phyloP scores from a whole-genome alignment of 92 coral and sea anemone genomes.

The Diadumene lineata region DNA sequence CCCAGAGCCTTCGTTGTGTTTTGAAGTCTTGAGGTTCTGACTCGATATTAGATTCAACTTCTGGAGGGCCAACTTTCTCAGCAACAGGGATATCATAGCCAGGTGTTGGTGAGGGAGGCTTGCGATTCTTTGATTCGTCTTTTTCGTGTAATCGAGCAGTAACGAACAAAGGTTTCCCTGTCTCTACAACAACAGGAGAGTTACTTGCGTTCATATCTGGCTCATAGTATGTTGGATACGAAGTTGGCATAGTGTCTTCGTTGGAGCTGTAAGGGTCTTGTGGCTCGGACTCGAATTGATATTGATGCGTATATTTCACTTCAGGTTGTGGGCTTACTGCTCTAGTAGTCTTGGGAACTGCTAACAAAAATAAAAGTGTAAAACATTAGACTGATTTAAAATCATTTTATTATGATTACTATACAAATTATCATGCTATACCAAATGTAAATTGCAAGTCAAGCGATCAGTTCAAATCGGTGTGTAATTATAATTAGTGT shows the following conservation, averaged over 20 bases:
- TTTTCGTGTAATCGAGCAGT: constrained; percentile 32
- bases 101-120: constrained; percentile 10
- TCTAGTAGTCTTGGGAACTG: constrained; percentile 9
- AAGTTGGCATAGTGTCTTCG: constrained; percentile 21
- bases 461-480: too few relatives aligned
- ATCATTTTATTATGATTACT: too few relatives aligned
- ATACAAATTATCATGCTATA: too few relatives aligned
- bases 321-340: constrained; percentile 4
- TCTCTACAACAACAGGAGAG: constrained; percentile 14
- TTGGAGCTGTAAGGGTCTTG: background rate
- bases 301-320: constrained; percentile 20
- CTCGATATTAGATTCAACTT: constrained; percentile 6
- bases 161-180: constrained; percentile 28
- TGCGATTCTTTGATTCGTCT: background rate
- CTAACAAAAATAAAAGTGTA: background rate
- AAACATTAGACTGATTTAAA: background rate
- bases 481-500: too few relatives aligned
- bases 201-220: constrained; percentile 7
- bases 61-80: constrained; percentile 5
- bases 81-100: constrained; percentile 18
- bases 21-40: constrained; percentile 15
- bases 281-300: constrained; percentile 10
- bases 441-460: too few relatives aligned
- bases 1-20: constrained; percentile 25
- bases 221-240: constrained; percentile 42